Base-by-base conservation (phyloP, 1,140 invertebrate species). In the Agraylea sexmaculata region DNA sequence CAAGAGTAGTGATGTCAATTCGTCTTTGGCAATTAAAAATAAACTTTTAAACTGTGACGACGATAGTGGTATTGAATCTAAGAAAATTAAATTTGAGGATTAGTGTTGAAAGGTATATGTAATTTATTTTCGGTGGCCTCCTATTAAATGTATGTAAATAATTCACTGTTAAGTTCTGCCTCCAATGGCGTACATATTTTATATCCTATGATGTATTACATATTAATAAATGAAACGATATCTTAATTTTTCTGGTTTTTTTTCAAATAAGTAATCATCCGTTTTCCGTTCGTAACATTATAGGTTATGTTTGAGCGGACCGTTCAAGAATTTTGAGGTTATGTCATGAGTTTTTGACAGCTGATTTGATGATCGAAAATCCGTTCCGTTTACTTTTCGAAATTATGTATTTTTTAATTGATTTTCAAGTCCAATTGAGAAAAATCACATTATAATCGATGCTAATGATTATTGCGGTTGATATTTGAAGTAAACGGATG, bases 1-100 rank as follows among this genome's bases (percentile, higher is more conserved):
- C 22, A 22, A 5, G 8, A 32, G 31, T 19, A 32, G 28, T 32
- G 38, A 40, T 12, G 15, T 40, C n/a, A 36, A 46, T 20, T 46
- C 37, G 20, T 17, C 34, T n/a, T 28, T 36, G 37, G 19, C 39
- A 11, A 22, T 48, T 2, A 48, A 48, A 34, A 44, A 41, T 23
- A 44, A 43, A 30, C 42, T 42, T 33, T 27, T 21, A 34, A 44
- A 44, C 21, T 27, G 19, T 27, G 42, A 40, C 30, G 42, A 32
- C 29, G 40, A 41, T 32, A 43, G 35, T 37, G 42, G 35, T 43
- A 38, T 19, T 10, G 42, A 48, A 28, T 44, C 38, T 19, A 48
- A 48, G 32, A 48, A 43, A 44, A 28, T 38, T 21, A 48, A 48
- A 44, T 19, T 48, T 22, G 38, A 38, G 40, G 33, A 45, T 21